Evolutionary conservation across 1,140 invertebrate genomes (phyloP), one percentile per base, ranked within the genome.

Genomic region (Zophobas atratus): DNA sequence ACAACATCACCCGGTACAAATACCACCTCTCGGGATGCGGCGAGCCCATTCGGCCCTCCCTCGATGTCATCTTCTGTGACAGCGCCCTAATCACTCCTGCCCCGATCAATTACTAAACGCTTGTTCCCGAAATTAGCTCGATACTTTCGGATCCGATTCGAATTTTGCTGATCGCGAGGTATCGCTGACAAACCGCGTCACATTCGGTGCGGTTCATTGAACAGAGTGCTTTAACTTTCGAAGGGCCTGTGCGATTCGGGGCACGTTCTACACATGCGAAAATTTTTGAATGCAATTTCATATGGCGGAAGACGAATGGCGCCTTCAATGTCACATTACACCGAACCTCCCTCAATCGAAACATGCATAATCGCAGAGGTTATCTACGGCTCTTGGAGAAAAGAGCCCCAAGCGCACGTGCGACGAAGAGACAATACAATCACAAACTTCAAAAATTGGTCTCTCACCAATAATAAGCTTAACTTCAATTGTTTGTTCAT

Each of bases 261-360:
- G 63, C 80, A 81, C 80, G 80, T 43, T 57, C 20, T 55, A 75
- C 80, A 80, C 70, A 78, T 80, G 80, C 75, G 80, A 80, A 81
- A 79, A 81, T 81, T 79, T 81, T 81, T 80, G 70, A 78, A 80
- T 81, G 77, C 78, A 81, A 81, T 81, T 81, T 77, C 53, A 71
- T 79, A 77, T 79, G 67, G 53, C 32, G 57, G 39, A 70, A 57
- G 80, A 80, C 79, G 76, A 73, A 73, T 73, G 71, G 41, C 4
- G 49, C 35, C 70, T 70, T 71, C 43, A 49, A 73, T 56, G 49
- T 55, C 71, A 73, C 41, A 56, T 55, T 36, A 56, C 71, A 70
- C 63, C 41, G 3, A 35, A 34, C 35, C 63, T 39, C 20, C 20
- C 20, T 20, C 20, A 20, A 20, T 20, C 20, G 20, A 20, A 20